Conservation (phyloP, 2,888 invertebrate genomes). For the Linyphia triangularis region DNA sequence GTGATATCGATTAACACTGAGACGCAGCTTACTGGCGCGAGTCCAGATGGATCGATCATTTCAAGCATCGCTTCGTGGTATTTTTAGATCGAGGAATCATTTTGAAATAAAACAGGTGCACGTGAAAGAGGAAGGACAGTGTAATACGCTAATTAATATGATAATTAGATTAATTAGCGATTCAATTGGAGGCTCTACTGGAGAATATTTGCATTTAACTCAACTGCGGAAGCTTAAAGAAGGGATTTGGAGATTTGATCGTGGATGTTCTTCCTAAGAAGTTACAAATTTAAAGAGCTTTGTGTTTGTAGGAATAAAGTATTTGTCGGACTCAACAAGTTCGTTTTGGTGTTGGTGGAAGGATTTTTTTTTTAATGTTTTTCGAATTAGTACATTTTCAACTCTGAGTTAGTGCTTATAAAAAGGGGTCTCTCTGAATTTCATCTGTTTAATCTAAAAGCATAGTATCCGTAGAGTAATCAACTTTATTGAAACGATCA, state of each 20-base stretch:
- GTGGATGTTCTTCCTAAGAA: neutral
- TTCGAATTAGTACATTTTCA: no score
- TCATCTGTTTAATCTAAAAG: no score
- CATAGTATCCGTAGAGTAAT: no score
- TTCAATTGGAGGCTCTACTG: conserved; percentile 6
- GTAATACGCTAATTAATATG: conserved; percentile 51
- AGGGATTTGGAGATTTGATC: neutral
- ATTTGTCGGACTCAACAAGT: neutral
- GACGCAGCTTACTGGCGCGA: neutral
- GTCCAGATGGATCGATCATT: neutral
- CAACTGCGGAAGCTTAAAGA: neutral
- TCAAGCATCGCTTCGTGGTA: neutral
- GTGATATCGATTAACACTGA: neutral
- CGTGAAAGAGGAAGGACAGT: conserved; percentile 24
- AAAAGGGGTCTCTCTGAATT: no score
- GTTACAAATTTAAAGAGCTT: neutral
- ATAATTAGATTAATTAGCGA: conserved; percentile 43
- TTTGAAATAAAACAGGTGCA: conserved; percentile 43
- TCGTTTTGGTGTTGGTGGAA: neutral
- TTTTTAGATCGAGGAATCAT: conserved; percentile 21
- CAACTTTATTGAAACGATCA: no score
- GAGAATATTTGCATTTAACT: neutral
- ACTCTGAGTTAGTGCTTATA: no score
- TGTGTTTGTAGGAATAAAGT: neutral
- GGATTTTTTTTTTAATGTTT: no score